phyloP scores from a whole-genome alignment of 2,113 vertebrate species.

The Menidia beryllina region DNA sequence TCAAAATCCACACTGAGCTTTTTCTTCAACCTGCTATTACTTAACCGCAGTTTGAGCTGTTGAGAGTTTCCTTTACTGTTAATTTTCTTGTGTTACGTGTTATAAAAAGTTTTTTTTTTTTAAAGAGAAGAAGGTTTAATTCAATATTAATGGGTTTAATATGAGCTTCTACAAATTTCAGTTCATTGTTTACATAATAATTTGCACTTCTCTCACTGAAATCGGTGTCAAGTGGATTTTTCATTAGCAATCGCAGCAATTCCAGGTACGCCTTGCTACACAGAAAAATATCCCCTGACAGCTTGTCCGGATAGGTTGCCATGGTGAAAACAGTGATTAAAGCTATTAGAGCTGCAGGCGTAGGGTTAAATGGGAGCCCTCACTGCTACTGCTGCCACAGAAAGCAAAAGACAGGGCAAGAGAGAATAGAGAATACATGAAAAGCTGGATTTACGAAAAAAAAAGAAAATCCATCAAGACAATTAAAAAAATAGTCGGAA shows the following conservation, averaged over 20 bases:
- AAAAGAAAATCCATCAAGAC: slow-evolving; percentile 24
- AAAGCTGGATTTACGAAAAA: slow-evolving; percentile 41
- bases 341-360: slow-evolving; percentile 74
- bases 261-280: slow-evolving; percentile 24
- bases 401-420: slow-evolving; percentile 24
- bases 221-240: slow-evolving; percentile 18
- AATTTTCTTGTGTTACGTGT: slow-evolving; percentile 30
- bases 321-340: slow-evolving; percentile 76
- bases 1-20: neutral
- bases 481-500: slow-evolving; percentile 7
- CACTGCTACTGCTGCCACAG: slow-evolving; percentile 67
- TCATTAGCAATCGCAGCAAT: slow-evolving; percentile 8
- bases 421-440: slow-evolving; percentile 33
- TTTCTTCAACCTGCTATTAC: slow-evolving; percentile 1
- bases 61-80: slow-evolving; percentile 1
- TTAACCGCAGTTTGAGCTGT: neutral
- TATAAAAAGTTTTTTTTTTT: no score
- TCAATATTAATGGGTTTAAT: slow-evolving; percentile 14
- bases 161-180: slow-evolving; percentile 3
- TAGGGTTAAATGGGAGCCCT: slow-evolving; percentile 66
- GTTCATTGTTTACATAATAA: slow-evolving; percentile 20
- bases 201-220: slow-evolving; percentile 3
- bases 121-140: no score
- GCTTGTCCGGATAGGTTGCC: slow-evolving; percentile 71
- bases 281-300: slow-evolving; percentile 61